phyloP scores from a whole-genome alignment of 2,113 vertebrate species.

The Neolamprologus caudopunctatus region DNA sequence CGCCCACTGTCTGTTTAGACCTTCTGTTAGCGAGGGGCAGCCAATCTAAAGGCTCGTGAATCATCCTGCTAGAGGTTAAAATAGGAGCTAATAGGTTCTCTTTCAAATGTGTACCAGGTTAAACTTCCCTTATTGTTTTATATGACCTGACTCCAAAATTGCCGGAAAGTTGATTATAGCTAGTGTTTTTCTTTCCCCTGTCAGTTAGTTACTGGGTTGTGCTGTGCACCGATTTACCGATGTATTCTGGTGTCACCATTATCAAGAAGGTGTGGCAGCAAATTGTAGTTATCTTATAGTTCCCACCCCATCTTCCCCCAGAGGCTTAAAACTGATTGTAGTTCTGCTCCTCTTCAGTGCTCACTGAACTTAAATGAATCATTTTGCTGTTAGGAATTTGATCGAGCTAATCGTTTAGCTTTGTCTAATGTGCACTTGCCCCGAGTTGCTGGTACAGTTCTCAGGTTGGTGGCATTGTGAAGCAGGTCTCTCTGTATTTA shows the following conservation, averaged over 20 bases:
- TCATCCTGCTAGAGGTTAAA: not conserved
- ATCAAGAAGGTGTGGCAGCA: not conserved
- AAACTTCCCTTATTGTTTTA: not conserved
- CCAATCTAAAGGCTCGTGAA: not conserved
- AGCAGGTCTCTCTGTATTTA: slow-evolving; percentile 16
- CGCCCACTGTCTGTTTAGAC: not conserved
- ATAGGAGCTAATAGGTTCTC: not conserved
- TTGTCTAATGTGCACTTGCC: not conserved
- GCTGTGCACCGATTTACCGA: not conserved
- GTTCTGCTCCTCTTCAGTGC: not conserved
- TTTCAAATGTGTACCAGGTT: not conserved
- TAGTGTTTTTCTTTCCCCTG: not conserved
- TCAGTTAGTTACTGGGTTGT: not conserved
- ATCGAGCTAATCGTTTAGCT: not conserved
- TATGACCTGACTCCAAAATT: not conserved
- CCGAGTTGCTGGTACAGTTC: not conserved
- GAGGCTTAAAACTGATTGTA: not conserved
- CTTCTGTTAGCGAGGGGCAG: not conserved
- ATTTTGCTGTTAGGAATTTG: slow-evolving; percentile 8
- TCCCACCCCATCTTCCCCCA: not conserved
- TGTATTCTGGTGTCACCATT: not conserved
- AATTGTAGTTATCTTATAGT: not conserved
- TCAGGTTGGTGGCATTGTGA: slow-evolving; percentile 16
- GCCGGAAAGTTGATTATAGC: not conserved
- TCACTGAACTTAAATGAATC: not conserved